Percentiles rank a stretch among this genome's conserved stretches.
Evolutionary conservation across 2,113 vertebrate species (phyloP).

Genomic region (mouse (Mus musculus)): DNA sequence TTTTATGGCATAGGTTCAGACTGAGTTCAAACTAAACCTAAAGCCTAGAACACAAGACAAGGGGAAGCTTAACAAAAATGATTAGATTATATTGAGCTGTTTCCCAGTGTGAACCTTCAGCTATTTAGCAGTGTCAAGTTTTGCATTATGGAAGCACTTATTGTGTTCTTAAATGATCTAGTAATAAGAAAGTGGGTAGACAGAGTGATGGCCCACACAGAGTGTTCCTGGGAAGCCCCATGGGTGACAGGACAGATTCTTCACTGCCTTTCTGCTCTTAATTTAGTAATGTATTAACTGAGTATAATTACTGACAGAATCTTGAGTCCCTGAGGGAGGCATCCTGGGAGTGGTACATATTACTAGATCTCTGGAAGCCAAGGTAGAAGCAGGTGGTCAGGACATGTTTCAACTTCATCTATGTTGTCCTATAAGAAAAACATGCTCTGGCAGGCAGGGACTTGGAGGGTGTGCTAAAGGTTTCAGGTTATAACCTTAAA

Average conservation of each 20-base stretch:
- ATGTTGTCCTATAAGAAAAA: not conserved
- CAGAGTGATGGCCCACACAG: not conserved
- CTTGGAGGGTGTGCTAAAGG: no score
- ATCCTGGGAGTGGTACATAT: not conserved
- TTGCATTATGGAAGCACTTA: not conserved
- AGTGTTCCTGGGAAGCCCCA: not conserved
- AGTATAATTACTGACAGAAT: constrained; percentile 41
- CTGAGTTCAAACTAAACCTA: constrained; percentile 22
- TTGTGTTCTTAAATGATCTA: not conserved
- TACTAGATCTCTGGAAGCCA: constrained; percentile 12
- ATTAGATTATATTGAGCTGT: not conserved
- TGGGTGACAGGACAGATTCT: not conserved
- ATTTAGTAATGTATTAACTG: constrained; percentile 31
- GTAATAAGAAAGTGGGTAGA: not conserved
- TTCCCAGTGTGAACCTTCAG: not conserved
- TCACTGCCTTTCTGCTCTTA: constrained; percentile 18
- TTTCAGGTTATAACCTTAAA: not conserved
- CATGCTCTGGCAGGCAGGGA: not conserved
- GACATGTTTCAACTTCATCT: constrained; percentile 5
- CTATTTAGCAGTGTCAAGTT: not conserved
- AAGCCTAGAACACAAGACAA: not conserved
- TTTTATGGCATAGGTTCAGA: not conserved
- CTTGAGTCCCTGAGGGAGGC: not conserved
- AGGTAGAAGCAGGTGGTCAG: not conserved
- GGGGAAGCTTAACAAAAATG: not conserved